A percentile compares a stretch with the other conserved stretches of the same genome.
Conservation (phyloP, 2,888 invertebrate species). For the Ormyrus rosae region DNA sequence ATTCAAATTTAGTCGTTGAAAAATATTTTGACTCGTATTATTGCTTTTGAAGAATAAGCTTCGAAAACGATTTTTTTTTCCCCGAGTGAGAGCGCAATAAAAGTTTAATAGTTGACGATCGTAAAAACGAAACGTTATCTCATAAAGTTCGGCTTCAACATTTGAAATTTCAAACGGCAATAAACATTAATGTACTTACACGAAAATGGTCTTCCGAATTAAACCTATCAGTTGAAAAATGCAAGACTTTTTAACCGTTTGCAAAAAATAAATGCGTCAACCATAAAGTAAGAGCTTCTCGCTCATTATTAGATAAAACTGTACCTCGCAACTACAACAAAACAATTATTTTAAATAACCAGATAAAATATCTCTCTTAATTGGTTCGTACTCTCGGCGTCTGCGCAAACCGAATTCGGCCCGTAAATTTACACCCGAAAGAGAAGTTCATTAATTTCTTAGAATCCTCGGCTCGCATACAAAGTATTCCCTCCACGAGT, state of each 20-base stretch:
- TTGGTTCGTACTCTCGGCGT: too few relatives aligned
- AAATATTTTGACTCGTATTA: not conserved
- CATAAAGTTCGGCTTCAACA: conserved; percentile 27
- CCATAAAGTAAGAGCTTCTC: too few relatives aligned
- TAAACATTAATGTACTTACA: conserved; percentile 19
- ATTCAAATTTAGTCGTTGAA: not conserved
- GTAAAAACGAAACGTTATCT: conserved; percentile 43
- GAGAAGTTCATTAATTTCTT: too few relatives aligned
- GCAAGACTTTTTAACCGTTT: conserved; percentile 11
- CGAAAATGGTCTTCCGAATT: conserved; percentile 21
- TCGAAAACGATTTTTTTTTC: not conserved
- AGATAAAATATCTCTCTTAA: too few relatives aligned
- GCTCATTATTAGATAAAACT: too few relatives aligned
- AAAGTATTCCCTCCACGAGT: too few relatives aligned
- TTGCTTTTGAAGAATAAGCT: not conserved
- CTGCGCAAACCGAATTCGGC: too few relatives aligned
- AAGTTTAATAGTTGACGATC: conserved; percentile 41
- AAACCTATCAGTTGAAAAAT: conserved; percentile 5
- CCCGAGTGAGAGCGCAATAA: conserved; percentile 1
- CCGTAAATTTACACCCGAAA: too few relatives aligned
- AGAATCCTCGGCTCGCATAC: too few relatives aligned
- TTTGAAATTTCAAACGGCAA: conserved; percentile 28
- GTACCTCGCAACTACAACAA: too few relatives aligned
- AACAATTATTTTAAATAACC: too few relatives aligned
- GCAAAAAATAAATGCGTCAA: not conserved